Evolutionary conservation across 2,113 vertebrate genomes (phyloP).

Genomic region (Corynorhinus townsendii): DNA sequence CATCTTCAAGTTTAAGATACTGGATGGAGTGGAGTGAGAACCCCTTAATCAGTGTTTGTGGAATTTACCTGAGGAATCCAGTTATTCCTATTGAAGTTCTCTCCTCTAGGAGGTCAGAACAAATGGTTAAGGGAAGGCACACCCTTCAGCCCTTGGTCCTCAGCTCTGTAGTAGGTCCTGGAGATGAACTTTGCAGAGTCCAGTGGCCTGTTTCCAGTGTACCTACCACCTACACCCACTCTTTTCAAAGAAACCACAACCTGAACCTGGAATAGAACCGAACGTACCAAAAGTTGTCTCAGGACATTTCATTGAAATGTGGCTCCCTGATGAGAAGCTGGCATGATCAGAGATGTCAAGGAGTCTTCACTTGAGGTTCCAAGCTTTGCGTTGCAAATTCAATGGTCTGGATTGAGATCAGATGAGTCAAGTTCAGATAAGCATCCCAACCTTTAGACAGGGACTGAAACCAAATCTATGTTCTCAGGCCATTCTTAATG

Average conservation of each 20-base stretch:
- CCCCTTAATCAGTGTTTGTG: not conserved
- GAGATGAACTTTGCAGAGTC: not conserved
- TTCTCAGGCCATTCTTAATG: conserved; percentile 31
- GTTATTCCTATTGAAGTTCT: not conserved
- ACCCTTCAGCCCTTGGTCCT: not conserved
- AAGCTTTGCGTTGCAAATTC: conserved; percentile 9
- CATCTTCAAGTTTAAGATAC: not conserved
- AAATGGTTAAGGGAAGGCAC: not conserved
- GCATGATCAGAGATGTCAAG: conserved; percentile 27
- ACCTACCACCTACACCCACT: conserved; percentile 23
- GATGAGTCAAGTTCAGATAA: conserved; percentile 46
- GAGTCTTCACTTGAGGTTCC: conserved; percentile 17
- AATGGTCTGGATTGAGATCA: conserved; percentile 3
- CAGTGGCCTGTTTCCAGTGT: not conserved
- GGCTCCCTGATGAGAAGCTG: conserved; percentile 42
- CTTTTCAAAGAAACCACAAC: conserved; percentile 61
- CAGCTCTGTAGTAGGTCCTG: not conserved
- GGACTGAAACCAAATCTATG: conserved; percentile 54
- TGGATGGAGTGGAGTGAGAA: not conserved
- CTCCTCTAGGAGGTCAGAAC: not conserved
- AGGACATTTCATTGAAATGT: not conserved
- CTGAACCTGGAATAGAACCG: not conserved
- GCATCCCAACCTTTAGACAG: conserved; percentile 20
- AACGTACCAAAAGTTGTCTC: not conserved
- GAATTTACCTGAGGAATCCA: not conserved